Evolutionary conservation across 2,888 invertebrate species (phyloP).

Genomic region (Xestia rhomboidea): DNA sequence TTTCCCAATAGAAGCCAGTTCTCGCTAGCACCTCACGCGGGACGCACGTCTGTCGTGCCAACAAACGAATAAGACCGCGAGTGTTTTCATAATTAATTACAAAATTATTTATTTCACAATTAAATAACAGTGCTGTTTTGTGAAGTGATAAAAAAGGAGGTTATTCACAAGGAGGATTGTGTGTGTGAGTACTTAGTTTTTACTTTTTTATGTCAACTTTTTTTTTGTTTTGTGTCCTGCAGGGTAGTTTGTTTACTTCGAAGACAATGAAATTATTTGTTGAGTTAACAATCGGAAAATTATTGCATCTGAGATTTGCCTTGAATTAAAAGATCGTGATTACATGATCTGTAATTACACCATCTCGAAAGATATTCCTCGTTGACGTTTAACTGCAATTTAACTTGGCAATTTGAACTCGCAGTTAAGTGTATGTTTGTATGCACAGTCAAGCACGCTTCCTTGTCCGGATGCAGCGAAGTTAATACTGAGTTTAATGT

Average conservation of each 20-base stretch:
- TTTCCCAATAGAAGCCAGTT: slow-evolving; percentile 56
- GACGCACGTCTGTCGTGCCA: slow-evolving; percentile 44
- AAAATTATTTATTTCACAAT: slow-evolving; percentile 46
- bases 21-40: slow-evolving; percentile 17
- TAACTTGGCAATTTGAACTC: slow-evolving; percentile 35
- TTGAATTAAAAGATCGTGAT: slow-evolving; percentile 58
- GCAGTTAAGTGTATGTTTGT: slow-evolving; percentile 54
- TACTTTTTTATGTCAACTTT: slow-evolving; percentile 20
- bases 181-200: slow-evolving; percentile 74
- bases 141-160: slow-evolving; percentile 69
- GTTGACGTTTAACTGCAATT: slow-evolving; percentile 35
- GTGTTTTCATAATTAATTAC: slow-evolving; percentile 53
- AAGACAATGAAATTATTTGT: slow-evolving; percentile 46
- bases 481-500: slow-evolving; percentile 46
- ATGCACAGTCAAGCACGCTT: slow-evolving; percentile 59
- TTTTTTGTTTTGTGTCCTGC: slow-evolving; percentile 33
- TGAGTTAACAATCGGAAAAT: slow-evolving; percentile 55
- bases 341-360: slow-evolving; percentile 53
- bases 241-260: slow-evolving; percentile 49
- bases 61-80: slow-evolving; percentile 46
- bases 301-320: slow-evolving; percentile 49
- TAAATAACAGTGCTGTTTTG: slow-evolving; percentile 66
- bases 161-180: slow-evolving; percentile 60
- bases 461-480: slow-evolving; percentile 45
- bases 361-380: slow-evolving; percentile 28